Evolutionary conservation across 2,113 vertebrate species (phyloP), one percentile per base, ranked within the genome.

Genomic region (Buteo buteo): DNA sequence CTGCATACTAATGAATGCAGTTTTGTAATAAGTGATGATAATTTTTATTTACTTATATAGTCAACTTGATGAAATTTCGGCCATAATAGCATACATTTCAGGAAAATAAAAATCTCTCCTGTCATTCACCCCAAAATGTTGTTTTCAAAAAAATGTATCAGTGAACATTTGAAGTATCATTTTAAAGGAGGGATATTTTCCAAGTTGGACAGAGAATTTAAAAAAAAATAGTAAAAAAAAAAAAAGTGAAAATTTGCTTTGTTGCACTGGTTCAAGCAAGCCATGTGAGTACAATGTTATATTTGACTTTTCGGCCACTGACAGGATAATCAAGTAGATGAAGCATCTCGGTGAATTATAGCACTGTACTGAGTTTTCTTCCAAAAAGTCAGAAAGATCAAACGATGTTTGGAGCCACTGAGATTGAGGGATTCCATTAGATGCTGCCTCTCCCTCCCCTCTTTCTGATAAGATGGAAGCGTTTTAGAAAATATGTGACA

Each of bases 401-500:
- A 94, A 94, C 0, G 40, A 73, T 92, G 50, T 93, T 94, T 88
- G 88, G 79, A 95, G 93, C 69, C 18, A 34, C 50, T 9, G 59
- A 97, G 76, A 97, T 80, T 93, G 91, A 96, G 73, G 52, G 89
- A 88, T 94, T 91, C 92, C 94, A 93, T 93, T 94, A 96, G 82
- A 82, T 71, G 62, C 57, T 84, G 67, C 38, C 54, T 94, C 57
- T 88, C 44, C 44, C 52, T 86, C 72, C 59, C 11, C 10, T 90
- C 90, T 91, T 88, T 95, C 94, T 92, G 95, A 88, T 91, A 96
- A 87, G 93, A 96, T 9, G 28, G 91, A 97, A 89, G 78, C 66
- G 89, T 96, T 96, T 96, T 81, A 93, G 89, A 96, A 97, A 96
- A 95, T 90, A 69, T 66, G 89, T 94, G 95, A 96, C 67, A 94